Evolutionary conservation across 2,797 vertebrate species (phyloP).

Genomic region (Dermochelys coriacea): DNA sequence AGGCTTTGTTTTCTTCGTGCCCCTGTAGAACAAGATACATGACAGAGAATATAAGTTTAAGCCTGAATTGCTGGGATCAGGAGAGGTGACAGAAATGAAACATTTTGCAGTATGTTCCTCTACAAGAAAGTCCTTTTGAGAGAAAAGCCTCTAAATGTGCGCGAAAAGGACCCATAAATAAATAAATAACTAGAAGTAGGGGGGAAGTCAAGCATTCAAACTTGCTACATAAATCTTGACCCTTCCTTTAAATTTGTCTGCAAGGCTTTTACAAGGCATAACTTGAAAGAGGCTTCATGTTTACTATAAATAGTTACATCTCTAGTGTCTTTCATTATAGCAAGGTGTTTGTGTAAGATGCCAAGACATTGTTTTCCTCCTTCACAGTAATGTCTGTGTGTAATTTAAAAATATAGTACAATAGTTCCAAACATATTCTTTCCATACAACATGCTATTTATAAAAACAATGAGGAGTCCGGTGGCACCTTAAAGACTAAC

Average conservation of each 20-base stretch:
- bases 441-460: constrained; percentile 48
- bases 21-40: constrained; percentile 74
- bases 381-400: background rate
- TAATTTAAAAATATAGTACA: constrained; percentile 7
- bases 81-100: constrained; percentile 84
- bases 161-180: constrained; percentile 73
- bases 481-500: too few relatives aligned
- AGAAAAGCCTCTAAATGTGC: constrained; percentile 75
- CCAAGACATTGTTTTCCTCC: constrained; percentile 48
- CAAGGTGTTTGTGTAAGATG: constrained; percentile 35
- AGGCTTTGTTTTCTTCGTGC: constrained; percentile 64
- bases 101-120: constrained; percentile 74
- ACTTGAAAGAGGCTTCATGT: constrained; percentile 18
- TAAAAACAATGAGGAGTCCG: background rate
- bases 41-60: constrained; percentile 78
- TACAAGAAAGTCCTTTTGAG: constrained; percentile 75
- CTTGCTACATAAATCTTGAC: constrained; percentile 60
- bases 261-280: constrained; percentile 62
- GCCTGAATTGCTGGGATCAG: constrained; percentile 70
- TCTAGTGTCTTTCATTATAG: constrained; percentile 62
- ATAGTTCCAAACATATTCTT: constrained; percentile 48
- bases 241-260: constrained; percentile 55
- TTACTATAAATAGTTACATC: constrained; percentile 54
- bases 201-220: constrained; percentile 58
- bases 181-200: constrained; percentile 49